A percentile compares a stretch with the other conserved stretches of the same genome.
phyloP scores from a whole-genome alignment of 2,797 vertebrate species.

The Sparus aurata region DNA sequence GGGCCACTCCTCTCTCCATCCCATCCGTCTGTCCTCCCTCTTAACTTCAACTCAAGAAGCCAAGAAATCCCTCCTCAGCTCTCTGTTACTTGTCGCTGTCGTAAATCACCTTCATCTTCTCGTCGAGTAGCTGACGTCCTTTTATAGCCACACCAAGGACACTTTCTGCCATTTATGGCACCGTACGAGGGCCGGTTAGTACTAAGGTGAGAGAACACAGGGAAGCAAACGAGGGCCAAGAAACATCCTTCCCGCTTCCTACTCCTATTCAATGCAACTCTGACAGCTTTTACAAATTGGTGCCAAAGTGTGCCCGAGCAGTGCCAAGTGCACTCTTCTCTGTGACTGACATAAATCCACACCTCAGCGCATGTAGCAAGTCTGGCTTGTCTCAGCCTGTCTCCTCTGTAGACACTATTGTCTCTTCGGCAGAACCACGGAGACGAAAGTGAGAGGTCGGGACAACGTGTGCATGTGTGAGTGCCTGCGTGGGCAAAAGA shows the following conservation, averaged over 20 bases:
- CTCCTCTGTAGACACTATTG: constrained; percentile 62
- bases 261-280: constrained; percentile 31
- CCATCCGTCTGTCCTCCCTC: constrained; percentile 45
- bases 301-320: constrained; percentile 55
- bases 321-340: constrained; percentile 63
- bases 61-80: constrained; percentile 57
- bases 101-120: constrained; percentile 74
- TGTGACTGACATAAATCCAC: constrained; percentile 68
- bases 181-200: constrained; percentile 27
- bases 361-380: constrained; percentile 61
- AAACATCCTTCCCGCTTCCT: constrained; percentile 45
- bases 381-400: constrained; percentile 79
- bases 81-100: constrained; percentile 44
- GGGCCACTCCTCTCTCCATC: constrained; percentile 61
- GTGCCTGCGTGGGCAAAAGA: constrained; percentile 20
- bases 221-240: constrained; percentile 54
- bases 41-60: constrained; percentile 57
- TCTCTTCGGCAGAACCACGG: constrained; percentile 46
- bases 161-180: constrained; percentile 86
- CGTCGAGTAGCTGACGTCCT: constrained; percentile 70
- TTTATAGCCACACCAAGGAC: constrained; percentile 84
- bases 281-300: constrained; percentile 55
- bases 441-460: constrained; percentile 60
- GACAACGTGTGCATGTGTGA: constrained; percentile 31
- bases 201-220: constrained; percentile 74